A percentile compares a stretch with the other conserved stretches of the same genome.
Conservation (phyloP, 2,113 vertebrate genomes). For the Ornithorhynchus anatinus region DNA sequence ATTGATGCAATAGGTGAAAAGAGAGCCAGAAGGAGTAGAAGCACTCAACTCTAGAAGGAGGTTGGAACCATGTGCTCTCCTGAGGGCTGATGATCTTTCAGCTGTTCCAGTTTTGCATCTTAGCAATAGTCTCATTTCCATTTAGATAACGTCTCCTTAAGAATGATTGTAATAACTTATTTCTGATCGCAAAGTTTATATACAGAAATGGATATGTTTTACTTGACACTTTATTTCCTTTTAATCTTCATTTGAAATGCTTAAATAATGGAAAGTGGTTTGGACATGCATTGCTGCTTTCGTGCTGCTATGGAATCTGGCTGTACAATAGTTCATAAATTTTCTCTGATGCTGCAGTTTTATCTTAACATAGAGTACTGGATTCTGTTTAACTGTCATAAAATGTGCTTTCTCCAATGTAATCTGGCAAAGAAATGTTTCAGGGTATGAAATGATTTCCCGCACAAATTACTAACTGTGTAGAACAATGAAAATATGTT, state of each 20-base stretch:
- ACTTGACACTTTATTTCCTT: not conserved
- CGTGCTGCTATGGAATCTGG: not conserved
- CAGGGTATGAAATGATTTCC: not conserved
- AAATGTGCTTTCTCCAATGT: not conserved
- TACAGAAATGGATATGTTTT: not conserved
- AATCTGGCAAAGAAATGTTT: not conserved
- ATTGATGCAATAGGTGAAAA: accelerated
- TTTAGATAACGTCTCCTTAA: accelerated
- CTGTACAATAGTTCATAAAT: not conserved
- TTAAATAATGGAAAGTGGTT: not conserved
- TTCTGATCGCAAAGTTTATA: accelerated
- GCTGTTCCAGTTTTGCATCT: not conserved
- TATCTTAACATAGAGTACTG: not conserved
- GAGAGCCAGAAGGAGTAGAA: accelerated
- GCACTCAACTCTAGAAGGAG: too few species aligned
- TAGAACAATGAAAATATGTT: not conserved
- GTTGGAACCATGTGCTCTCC: accelerated
- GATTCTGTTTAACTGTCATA: not conserved
- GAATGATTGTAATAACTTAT: not conserved
- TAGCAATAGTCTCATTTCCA: not conserved
- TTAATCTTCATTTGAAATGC: not conserved
- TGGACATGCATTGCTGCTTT: not conserved
- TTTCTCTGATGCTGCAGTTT: not conserved
- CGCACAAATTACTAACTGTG: not conserved
- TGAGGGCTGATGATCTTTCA: accelerated